phyloP scores from a whole-genome alignment of 2,888 invertebrate genomes.

The Norana najaformis region DNA sequence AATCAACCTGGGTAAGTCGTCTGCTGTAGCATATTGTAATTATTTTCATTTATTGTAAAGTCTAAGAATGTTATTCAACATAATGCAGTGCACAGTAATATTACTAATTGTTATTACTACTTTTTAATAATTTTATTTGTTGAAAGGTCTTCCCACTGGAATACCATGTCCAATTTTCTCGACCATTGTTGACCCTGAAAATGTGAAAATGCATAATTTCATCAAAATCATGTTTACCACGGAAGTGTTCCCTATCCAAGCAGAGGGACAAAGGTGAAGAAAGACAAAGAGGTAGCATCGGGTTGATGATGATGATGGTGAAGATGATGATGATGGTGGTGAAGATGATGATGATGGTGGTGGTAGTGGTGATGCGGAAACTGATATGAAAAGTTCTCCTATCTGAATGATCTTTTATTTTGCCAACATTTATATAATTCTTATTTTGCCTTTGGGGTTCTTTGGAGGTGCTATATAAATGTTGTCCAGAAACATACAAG shows the following conservation, averaged over 20 bases:
- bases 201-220: too few relatives aligned
- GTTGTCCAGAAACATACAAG: background rate
- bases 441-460: background rate
- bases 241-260: too few relatives aligned
- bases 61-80: background rate
- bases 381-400: background rate
- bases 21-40: background rate
- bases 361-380: background rate
- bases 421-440: background rate
- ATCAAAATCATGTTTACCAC: too few relatives aligned
- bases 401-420: too few relatives aligned
- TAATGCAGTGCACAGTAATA: too few relatives aligned
- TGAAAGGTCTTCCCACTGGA: too few relatives aligned
- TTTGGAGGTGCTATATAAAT: background rate
- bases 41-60: background rate
- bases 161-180: too few relatives aligned
- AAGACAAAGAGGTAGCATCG: background rate
- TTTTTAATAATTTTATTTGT: too few relatives aligned
- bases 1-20: conserved; percentile 41
- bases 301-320: background rate
- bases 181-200: too few relatives aligned
- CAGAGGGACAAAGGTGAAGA: too few relatives aligned
- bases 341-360: background rate
- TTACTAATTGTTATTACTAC: too few relatives aligned
- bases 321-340: background rate